These are phyloP conservation scores for Acanthiza pusilla DNA, from an alignment of 2,797 vertebrate species.

Conservation along the genomic window DNA sequence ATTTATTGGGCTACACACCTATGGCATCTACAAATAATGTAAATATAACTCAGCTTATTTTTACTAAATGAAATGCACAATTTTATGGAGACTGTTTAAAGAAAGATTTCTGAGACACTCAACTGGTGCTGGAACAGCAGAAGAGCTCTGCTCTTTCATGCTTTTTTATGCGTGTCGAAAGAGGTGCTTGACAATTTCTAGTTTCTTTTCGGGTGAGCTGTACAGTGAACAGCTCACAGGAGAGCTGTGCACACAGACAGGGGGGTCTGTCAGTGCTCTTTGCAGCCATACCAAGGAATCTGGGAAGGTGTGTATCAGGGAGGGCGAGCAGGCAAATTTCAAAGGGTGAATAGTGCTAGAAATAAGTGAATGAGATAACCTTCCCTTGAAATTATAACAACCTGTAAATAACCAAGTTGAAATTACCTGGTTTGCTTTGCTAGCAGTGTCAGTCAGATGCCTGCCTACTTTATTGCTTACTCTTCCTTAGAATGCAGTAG, in stretches of 20 bases:
- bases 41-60: background rate
- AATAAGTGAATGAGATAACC: background rate
- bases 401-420: rapidly evolving
- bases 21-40: background rate
- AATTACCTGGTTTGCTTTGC: background rate
- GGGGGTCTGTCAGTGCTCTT: background rate
- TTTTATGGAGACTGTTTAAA: background rate
- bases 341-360: background rate
- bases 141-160: background rate
- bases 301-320: rapidly evolving
- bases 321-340: background rate
- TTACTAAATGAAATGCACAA: background rate
- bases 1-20: background rate
- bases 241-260: background rate
- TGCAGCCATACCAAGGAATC: background rate
- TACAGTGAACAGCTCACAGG: background rate
- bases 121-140: background rate
- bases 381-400: background rate
- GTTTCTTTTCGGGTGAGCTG: background rate
- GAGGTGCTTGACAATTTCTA: background rate
- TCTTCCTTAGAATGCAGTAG: background rate
- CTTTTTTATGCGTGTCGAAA: background rate
- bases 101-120: background rate
- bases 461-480: background rate
- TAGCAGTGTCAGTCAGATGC: background rate